These are phyloP conservation scores for Apostichopus leukothele DNA, from an alignment of 53 echinoderm and acorn worm species.

Conservation along the genomic window DNA sequence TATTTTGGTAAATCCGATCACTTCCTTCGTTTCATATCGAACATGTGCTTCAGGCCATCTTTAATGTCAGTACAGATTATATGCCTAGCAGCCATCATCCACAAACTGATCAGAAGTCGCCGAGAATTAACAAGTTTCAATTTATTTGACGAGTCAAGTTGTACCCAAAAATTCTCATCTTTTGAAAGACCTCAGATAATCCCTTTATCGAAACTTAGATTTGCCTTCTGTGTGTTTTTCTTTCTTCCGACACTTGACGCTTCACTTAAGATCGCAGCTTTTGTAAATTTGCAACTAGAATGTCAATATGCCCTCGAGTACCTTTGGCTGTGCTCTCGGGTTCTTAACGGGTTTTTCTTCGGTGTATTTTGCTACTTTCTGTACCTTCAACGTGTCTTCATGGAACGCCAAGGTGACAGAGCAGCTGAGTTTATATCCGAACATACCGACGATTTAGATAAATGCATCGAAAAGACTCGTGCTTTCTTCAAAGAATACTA, in stretches of 20 bases:
- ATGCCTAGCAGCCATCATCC: background rate
- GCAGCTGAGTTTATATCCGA: background rate
- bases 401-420: background rate
- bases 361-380: constrained; percentile 27
- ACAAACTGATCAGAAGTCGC: background rate
- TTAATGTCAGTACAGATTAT: background rate
- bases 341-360: constrained; percentile 11
- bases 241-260: background rate
- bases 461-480: constrained; percentile 4
- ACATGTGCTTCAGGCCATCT: constrained; percentile 9
- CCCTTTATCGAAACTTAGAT: background rate
- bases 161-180: background rate
- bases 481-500: constrained; percentile 9
- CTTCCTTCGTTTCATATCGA: constrained; percentile 13
- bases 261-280: background rate
- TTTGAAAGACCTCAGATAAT: background rate
- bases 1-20: constrained; percentile 1
- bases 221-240: background rate
- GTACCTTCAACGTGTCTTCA: constrained; percentile 2
- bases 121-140: background rate
- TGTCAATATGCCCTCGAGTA: background rate
- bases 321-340: background rate
- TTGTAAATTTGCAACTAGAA: background rate
- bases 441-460: background rate
- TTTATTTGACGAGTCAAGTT: background rate